Conservation (phyloP, 2,113 vertebrate genomes). For the Pachypanchax playfairii region DNA sequence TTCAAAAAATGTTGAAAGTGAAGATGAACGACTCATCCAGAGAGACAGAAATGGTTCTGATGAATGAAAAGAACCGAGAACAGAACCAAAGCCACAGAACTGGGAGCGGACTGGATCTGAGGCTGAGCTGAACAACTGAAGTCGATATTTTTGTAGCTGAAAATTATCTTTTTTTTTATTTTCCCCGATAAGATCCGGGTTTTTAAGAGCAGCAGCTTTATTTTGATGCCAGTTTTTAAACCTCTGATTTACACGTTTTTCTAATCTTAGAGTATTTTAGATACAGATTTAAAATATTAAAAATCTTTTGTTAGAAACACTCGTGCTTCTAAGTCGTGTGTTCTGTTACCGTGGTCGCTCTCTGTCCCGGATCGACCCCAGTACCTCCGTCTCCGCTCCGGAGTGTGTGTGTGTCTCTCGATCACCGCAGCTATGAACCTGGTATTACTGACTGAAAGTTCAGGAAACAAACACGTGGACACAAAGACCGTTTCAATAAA, state of each 20-base stretch:
- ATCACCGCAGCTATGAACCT: slow-evolving; percentile 97
- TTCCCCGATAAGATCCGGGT: neutral
- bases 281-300: too few species aligned
- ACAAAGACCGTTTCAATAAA: neutral
- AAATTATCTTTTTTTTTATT: neutral
- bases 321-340: neutral
- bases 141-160: neutral
- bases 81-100: slow-evolving; percentile 13
- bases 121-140: neutral
- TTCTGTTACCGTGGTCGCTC: slow-evolving; percentile 93
- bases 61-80: slow-evolving; percentile 44
- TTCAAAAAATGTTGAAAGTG: slow-evolving; percentile 28
- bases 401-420: slow-evolving; percentile 95
- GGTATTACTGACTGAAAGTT: slow-evolving; percentile 90
- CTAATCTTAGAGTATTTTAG: too few species aligned
- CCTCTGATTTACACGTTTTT: too few species aligned
- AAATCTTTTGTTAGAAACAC: too few species aligned
- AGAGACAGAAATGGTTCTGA: slow-evolving; percentile 36
- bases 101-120: slow-evolving; percentile 7
- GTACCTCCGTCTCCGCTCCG: slow-evolving; percentile 92
- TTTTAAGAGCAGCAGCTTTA: neutral
- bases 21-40: slow-evolving; percentile 38
- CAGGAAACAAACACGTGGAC: slow-evolving; percentile 18
- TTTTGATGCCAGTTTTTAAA: too few species aligned
- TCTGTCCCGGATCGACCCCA: slow-evolving; percentile 97